A percentile compares a stretch with the other conserved stretches of the same genome.
Evolutionary conservation across 2,113 vertebrate species (phyloP).

Genomic region (Atrichornis clamosus): DNA sequence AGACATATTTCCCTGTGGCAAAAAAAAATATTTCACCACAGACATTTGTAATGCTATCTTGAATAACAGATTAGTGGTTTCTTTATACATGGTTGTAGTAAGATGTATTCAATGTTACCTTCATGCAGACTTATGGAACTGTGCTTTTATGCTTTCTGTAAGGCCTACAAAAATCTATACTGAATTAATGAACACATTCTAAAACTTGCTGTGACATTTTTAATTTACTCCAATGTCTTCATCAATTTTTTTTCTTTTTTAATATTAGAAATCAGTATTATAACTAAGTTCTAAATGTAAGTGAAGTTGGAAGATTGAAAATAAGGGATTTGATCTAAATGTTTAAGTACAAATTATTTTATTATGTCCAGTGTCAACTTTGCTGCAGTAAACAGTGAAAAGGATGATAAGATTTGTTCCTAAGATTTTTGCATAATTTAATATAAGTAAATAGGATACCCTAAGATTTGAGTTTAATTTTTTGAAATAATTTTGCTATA

Average conservation of each 20-base stretch:
- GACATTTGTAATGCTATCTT: not conserved
- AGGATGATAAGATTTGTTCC: not conserved
- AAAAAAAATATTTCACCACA: not conserved
- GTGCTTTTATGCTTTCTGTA: not conserved
- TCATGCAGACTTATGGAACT: not conserved
- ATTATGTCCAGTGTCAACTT: not conserved
- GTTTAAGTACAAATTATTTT: not conserved
- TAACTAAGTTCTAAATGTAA: not conserved
- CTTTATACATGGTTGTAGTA: not conserved
- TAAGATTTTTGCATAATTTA: not conserved
- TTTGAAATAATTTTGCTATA: not conserved
- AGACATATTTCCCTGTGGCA: not conserved
- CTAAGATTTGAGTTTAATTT: accelerated
- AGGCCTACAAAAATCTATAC: not conserved
- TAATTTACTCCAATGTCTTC: not conserved
- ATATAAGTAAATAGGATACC: not conserved
- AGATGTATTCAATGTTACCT: not conserved
- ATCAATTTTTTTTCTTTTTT: not conserved
- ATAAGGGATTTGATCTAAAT: not conserved
- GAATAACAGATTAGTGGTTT: not conserved
- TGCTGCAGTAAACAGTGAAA: not conserved
- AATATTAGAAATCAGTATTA: not conserved
- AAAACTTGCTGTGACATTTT: not conserved
- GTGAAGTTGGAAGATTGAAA: not conserved
- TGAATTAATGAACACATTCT: not conserved